A percentile compares a stretch with the other conserved stretches of the same genome.
phyloP scores from a whole-genome alignment of 1,140 invertebrate species.

The Lucilia cuprina region DNA sequence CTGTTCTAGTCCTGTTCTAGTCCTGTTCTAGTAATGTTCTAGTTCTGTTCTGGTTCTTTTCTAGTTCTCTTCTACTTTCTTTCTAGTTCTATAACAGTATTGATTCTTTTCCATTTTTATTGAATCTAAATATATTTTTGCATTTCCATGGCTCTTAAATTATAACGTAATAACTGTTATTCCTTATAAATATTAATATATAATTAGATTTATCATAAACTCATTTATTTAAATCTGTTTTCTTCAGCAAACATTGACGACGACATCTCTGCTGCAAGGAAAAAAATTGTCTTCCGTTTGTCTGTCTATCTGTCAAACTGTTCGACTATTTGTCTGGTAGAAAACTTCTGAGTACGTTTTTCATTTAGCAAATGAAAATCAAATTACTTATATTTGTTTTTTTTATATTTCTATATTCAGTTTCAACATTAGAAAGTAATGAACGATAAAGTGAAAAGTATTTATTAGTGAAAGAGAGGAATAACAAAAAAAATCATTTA shows the following conservation, averaged over 20 bases:
- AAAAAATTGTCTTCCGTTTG: neutral
- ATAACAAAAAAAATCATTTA: neutral
- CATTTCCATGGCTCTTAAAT: too few relatives aligned
- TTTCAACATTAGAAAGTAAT: neutral
- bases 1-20: too few relatives aligned
- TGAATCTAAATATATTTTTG: too few relatives aligned
- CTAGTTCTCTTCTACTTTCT: too few relatives aligned
- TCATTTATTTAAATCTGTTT: constrained; percentile 12
- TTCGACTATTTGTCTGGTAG: neutral
- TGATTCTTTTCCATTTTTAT: too few relatives aligned
- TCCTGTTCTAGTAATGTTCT: too few relatives aligned
- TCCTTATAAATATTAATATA: neutral
- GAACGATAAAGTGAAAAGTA: neutral
- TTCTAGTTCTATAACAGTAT: too few relatives aligned
- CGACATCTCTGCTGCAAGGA: neutral
- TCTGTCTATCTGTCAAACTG: neutral
- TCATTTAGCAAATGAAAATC: constrained; percentile 8
- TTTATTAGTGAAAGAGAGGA: neutral
- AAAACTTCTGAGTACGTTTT: neutral
- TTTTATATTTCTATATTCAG: neutral
- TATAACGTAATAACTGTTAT: neutral
- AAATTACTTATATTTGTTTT: neutral
- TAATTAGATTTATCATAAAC: neutral
- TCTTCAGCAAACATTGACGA: neutral
- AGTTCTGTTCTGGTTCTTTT: too few relatives aligned